phyloP scores from a whole-genome alignment of 2,888 invertebrate genomes.

The Labia minor region DNA sequence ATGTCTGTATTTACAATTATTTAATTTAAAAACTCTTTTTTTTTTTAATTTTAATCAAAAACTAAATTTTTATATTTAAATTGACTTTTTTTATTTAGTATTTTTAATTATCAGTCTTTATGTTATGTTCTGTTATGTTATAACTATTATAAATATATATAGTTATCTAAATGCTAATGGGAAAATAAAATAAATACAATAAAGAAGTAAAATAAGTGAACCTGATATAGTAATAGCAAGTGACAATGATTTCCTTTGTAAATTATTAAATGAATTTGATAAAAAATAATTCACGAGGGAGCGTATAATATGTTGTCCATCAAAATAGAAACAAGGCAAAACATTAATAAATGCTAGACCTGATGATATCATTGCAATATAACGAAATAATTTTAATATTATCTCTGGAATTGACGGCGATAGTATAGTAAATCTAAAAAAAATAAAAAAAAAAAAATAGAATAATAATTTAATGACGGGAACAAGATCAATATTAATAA shows the following conservation, averaged over 20 bases:
- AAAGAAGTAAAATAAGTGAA: slow-evolving; percentile 55
- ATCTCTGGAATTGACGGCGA: slow-evolving; percentile 52
- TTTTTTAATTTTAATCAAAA: not conserved
- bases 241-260: slow-evolving; percentile 51
- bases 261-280: slow-evolving; percentile 40
- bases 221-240: slow-evolving; percentile 59
- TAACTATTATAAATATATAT: slow-evolving; percentile 22
- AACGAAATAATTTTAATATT: slow-evolving; percentile 63
- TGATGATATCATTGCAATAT: slow-evolving; percentile 75
- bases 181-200: slow-evolving; percentile 49
- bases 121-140: slow-evolving; percentile 17
- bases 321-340: slow-evolving; percentile 84
- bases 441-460: not conserved
- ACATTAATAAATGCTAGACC: slow-evolving; percentile 85
- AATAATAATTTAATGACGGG: not conserved
- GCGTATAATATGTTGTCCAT: slow-evolving; percentile 80
- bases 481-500: not conserved
- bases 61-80: not conserved
- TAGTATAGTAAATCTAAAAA: slow-evolving; percentile 7
- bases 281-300: slow-evolving; percentile 52
- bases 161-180: slow-evolving; percentile 32
- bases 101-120: not conserved
- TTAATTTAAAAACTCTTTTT: not conserved
- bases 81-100: not conserved
- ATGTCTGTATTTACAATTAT: too few species aligned